phyloP scores from a whole-genome alignment of 2,888 invertebrate genomes.

The Macaria notata region DNA sequence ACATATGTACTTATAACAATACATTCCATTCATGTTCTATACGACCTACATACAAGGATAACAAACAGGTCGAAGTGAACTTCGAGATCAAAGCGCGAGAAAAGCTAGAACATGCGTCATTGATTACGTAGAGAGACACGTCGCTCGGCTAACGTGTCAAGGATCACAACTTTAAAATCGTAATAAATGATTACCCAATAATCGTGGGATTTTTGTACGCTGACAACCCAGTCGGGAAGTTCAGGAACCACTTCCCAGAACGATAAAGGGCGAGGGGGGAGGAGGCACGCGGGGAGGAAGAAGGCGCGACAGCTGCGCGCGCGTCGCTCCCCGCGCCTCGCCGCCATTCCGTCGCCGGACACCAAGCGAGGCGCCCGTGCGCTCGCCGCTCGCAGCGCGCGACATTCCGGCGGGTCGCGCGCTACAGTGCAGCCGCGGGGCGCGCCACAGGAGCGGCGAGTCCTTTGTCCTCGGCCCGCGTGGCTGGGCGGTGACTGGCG shows the following conservation, averaged over 20 bases:
- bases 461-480: slow-evolving; percentile 75
- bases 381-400: slow-evolving; percentile 53
- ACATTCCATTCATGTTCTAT: slow-evolving; percentile 11
- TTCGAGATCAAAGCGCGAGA: slow-evolving; percentile 41
- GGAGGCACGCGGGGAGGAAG: slow-evolving; percentile 49
- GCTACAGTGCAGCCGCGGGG: slow-evolving; percentile 42
- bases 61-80: slow-evolving; percentile 8
- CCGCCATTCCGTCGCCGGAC: slow-evolving; percentile 62
- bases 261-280: slow-evolving; percentile 72
- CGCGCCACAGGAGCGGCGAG: slow-evolving; percentile 63
- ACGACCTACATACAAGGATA: slow-evolving; percentile 13
- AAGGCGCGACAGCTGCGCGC: slow-evolving; percentile 75
- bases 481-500: slow-evolving; percentile 80
- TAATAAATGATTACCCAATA: slow-evolving; percentile 42
- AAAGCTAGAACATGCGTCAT: slow-evolving; percentile 62
- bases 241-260: slow-evolving; percentile 82
- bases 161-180: slow-evolving; percentile 68
- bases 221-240: slow-evolving; percentile 76
- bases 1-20: too few relatives aligned
- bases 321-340: slow-evolving; percentile 66
- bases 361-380: slow-evolving; percentile 48
- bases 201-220: slow-evolving; percentile 47
- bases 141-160: slow-evolving; percentile 58
- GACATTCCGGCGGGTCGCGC: slow-evolving; percentile 56
- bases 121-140: slow-evolving; percentile 43